Base-by-base conservation (phyloP, 2,113 vertebrate genomes). In the Potamarius usumacintae region DNA sequence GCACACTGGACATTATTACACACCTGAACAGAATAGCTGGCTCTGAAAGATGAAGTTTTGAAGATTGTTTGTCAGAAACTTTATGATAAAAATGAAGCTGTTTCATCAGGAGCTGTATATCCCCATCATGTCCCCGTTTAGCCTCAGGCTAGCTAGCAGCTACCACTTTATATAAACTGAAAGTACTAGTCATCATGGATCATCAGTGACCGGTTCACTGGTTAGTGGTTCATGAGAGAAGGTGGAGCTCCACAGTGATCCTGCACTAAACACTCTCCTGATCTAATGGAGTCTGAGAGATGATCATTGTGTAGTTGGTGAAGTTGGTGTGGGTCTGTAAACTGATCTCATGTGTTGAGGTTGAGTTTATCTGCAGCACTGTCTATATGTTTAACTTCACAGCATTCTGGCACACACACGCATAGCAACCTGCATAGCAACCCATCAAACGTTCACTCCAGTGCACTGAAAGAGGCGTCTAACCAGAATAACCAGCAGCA, bases 381-480 rank as follows among this genome's bases (percentile, higher is more conserved):
- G 5, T 7, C 27, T 71, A 15, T 34, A 71, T 71, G 1, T 67
- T 67, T 27, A 67, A 27, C 27, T n/a, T 65, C 25, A 8, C 60
- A 62, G 20, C 20, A 22, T 65, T 65, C 62, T 65, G 22, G 10
- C 63, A n/a, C n/a, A 12, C 0, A 2, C n/a, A 30, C 14, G 5
- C 67, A 71, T 34, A 71, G 67, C 67, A 71, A 71, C 30, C 67
- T 71, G 62, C 30, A 71, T 71, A 34, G 67, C 67, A 71, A 71
- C 67, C 17, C 1, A 4, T 76, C 72, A 76, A 48, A 50, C 1
- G 0, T 76, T 76, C 42, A 76, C 9, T 22, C 20, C 1, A 72
- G 42, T 72, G 69, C 30, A 42, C 34, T 50, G 72, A 76, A 50
- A 50, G 42, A 76, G 72, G 42, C 3, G 5, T 18, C 30, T 34